A percentile compares a stretch with the other conserved stretches of the same genome.
phyloP scores from a whole-genome alignment of 2,888 invertebrate genomes.

The Lumbricus terrestris region DNA sequence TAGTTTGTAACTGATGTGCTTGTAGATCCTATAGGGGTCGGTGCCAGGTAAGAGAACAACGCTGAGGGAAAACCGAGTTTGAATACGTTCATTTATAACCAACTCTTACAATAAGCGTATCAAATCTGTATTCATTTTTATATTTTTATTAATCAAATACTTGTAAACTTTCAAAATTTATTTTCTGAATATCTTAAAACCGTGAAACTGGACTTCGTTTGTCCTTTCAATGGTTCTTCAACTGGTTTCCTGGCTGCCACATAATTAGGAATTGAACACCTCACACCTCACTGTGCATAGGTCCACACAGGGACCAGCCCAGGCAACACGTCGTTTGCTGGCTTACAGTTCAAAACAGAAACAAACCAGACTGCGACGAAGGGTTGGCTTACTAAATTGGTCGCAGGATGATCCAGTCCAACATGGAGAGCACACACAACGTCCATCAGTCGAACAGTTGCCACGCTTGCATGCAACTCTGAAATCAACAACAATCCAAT shows the following conservation, averaged over 20 bases:
- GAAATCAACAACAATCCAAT: not conserved
- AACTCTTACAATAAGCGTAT: too few relatives aligned
- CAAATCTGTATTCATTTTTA: too few relatives aligned
- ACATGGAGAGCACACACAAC: constrained; percentile 30
- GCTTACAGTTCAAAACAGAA: not conserved
- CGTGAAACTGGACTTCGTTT: too few relatives aligned
- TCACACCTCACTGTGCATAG: not conserved
- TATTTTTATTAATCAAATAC: too few relatives aligned
- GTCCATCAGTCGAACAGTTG: constrained; percentile 19
- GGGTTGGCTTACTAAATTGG: constrained; percentile 19
- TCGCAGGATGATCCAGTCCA: constrained; percentile 29
- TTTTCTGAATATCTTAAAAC: too few relatives aligned
- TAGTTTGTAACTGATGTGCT: too few relatives aligned
- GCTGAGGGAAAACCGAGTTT: too few relatives aligned
- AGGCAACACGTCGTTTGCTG: not conserved
- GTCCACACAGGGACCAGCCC: not conserved
- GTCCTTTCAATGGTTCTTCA: too few relatives aligned
- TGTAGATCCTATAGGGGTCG: too few relatives aligned
- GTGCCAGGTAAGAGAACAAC: too few relatives aligned
- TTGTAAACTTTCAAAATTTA: too few relatives aligned
- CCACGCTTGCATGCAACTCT: constrained; percentile 28
- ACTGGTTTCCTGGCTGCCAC: not conserved
- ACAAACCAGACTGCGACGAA: not conserved
- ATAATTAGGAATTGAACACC: not conserved
- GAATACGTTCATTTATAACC: too few relatives aligned